These are phyloP conservation scores for Parnassius smintheus DNA, from an alignment of 2,888 invertebrate genomes.

Conservation along the genomic window DNA sequence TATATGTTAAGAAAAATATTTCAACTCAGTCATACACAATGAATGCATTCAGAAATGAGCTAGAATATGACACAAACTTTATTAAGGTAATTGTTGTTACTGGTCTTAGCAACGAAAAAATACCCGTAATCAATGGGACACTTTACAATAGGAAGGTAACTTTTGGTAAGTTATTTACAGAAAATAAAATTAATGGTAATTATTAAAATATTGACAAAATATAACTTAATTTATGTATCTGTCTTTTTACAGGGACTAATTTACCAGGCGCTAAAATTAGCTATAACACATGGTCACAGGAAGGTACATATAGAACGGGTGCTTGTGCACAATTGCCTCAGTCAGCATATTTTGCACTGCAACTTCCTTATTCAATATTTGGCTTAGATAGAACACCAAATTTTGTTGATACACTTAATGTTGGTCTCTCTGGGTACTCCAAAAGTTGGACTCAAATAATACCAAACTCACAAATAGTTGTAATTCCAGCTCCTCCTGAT, in stretches of 20 bases:
- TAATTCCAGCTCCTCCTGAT: conserved; percentile 92
- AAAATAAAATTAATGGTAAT: not conserved
- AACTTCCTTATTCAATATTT: conserved; percentile 96
- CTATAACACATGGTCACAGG: conserved; percentile 93
- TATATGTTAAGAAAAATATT: conserved; percentile 84
- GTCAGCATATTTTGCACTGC: conserved; percentile 95
- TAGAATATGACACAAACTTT: conserved; percentile 97
- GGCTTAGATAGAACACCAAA: conserved; percentile 99
- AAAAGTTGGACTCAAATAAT: conserved; percentile 95
- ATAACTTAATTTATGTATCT: conserved; percentile 1
- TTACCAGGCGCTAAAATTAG: conserved; percentile 94
- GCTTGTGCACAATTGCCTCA: conserved; percentile 94
- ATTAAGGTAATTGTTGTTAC: conserved; percentile 97
- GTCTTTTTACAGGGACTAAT: conserved; percentile 84
- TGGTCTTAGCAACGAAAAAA: conserved; percentile 86
- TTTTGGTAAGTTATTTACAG: conserved; percentile 80
- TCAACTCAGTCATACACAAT: conserved; percentile 80
- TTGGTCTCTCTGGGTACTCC: conserved; percentile 86
- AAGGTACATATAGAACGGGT: conserved; percentile 89
- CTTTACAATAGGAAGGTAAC: conserved; percentile 88
- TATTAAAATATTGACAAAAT: not conserved
- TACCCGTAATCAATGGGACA: conserved; percentile 86
- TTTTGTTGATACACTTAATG: conserved; percentile 94
- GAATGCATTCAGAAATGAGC: conserved; percentile 91
- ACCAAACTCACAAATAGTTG: conserved; percentile 98